Evolutionary conservation across 1,140 invertebrate genomes (phyloP).

Genomic region (Cyclina sinensis): DNA sequence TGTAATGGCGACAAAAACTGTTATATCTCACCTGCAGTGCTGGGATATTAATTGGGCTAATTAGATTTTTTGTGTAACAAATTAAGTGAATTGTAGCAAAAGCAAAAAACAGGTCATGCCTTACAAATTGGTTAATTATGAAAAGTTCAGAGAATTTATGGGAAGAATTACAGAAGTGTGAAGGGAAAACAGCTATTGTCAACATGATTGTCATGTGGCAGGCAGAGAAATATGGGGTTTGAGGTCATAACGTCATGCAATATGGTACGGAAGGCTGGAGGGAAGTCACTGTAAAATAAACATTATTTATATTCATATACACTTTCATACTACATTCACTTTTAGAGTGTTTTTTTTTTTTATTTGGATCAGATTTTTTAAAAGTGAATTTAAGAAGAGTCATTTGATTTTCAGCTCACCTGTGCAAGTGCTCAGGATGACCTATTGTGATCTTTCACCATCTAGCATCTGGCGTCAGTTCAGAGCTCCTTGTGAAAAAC

Average conservation of each 20-base stretch:
- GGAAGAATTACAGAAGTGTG: constrained; percentile 43
- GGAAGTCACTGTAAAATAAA: constrained; percentile 16
- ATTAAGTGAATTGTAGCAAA: neutral
- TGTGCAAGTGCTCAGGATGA: too few species aligned
- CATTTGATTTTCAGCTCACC: too few species aligned
- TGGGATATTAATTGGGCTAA: constrained; percentile 1
- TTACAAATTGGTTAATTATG: constrained; percentile 55
- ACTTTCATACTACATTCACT: too few species aligned
- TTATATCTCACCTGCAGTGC: neutral
- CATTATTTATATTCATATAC: constrained; percentile 27
- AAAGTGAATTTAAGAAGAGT: too few species aligned
- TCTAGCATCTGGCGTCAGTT: too few species aligned
- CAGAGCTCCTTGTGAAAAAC: too few species aligned
- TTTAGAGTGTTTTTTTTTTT: too few species aligned
- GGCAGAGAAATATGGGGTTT: constrained; percentile 38
- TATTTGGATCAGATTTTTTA: too few species aligned
- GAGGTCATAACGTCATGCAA: constrained; percentile 21
- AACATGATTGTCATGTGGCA: constrained; percentile 45
- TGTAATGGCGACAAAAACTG: neutral
- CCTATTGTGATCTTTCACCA: too few species aligned
- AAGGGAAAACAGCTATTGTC: constrained; percentile 39
- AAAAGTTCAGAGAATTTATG: constrained; percentile 24
- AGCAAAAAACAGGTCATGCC: constrained; percentile 42
- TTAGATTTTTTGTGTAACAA: constrained; percentile 12
- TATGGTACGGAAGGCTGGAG: constrained; percentile 9